Base-by-base conservation (phyloP, 2,113 vertebrate species). In the Ramphastos sulfuratus region DNA sequence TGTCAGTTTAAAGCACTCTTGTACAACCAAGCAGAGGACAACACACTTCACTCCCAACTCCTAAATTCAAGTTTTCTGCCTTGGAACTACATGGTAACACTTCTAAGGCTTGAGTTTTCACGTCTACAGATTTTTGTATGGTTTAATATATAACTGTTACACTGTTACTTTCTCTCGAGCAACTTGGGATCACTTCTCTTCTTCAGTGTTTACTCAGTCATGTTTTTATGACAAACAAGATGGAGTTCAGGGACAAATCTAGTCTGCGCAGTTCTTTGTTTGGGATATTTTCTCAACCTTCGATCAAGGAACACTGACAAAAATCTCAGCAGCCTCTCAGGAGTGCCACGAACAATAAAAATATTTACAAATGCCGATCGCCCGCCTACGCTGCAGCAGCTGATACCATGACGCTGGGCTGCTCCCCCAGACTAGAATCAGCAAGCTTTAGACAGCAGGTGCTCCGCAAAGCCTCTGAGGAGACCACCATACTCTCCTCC, bases 71-170 rank as follows among this genome's bases (percentile, higher is more conserved):
- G 21, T 58, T 15, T 67, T 59, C 60, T 55, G 19, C 12, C 42
- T 59, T 19, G 4, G 15, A 77, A 85, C n/a, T 31, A 55, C 1
- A 11, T 4, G 10, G 31, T 25, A 15, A 77, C 61, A 39, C 65
- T 35, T 59, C 31, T 31, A 81, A 27, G 25, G 48, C 54, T 30
- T 24, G 13, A 55, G 12, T 30, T 63, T 58, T 72, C 14, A 15
- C 0, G 5, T 9, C 52, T 27, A 12, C 7, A 10, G 10, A 7
- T 9, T 87, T 69, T 20, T 19, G 3, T 13, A 13, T 0, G 3
- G 28, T 30, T 60, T 24, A n/a, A 72, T 16, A 54, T 1, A 30
- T 15, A 82, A 15, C n/a, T n/a, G n/a, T 19, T 16, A 28, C n/a
- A n/a, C n/a, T n/a, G n/a, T 3, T 42, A 4, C 27, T 14, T 70